phyloP scores from a whole-genome alignment of 2,113 vertebrate species.

The Dromas ardeola region DNA sequence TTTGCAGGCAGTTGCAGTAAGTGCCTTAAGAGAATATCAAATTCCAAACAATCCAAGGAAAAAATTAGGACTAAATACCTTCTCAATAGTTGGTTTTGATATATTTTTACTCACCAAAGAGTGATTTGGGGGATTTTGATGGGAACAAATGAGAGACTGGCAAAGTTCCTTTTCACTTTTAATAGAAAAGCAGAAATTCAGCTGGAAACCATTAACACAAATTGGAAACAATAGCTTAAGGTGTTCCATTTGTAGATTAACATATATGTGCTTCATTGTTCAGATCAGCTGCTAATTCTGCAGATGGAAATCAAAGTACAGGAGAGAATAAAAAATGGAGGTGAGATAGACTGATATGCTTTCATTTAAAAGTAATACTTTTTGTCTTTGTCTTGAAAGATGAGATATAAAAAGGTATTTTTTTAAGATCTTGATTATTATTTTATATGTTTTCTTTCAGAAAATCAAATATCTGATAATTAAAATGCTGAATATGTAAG shows the following conservation, averaged over 20 bases:
- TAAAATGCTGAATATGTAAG: not conserved
- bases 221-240: conserved; percentile 11
- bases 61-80: not conserved
- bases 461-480: not conserved
- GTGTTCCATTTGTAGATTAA: conserved; percentile 12
- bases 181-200: not conserved
- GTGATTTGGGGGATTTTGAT: not conserved
- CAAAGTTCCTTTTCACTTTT: not conserved
- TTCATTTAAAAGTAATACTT: not conserved
- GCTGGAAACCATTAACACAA: not conserved
- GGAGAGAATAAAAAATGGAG: not conserved
- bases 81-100: not conserved
- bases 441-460: not conserved
- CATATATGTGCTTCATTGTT: not conserved
- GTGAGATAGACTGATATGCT: not conserved
- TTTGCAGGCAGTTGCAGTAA: not conserved
- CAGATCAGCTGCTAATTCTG: not conserved
- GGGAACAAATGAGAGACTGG: not conserved
- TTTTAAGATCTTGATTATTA: not conserved
- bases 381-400: not conserved
- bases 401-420: not conserved
- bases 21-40: conserved; percentile 6
- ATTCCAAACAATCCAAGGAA: not conserved
- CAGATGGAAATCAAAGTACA: not conserved
- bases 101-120: not conserved